Evolutionary conservation across 2,113 vertebrate species (phyloP), one percentile per base, ranked within the genome.

Genomic region (Syngnathus scovelli): DNA sequence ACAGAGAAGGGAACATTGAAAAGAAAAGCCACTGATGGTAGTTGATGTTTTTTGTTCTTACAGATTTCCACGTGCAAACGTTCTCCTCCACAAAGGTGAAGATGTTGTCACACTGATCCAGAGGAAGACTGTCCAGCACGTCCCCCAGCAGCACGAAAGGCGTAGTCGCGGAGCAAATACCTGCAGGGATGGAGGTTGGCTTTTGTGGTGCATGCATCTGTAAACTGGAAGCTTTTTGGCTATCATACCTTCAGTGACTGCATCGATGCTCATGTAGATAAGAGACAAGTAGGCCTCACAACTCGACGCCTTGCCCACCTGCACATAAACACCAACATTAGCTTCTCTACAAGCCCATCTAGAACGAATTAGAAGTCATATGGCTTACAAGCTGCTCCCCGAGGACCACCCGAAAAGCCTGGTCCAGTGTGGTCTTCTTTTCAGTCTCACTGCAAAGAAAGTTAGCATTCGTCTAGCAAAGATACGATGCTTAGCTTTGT

Each of bases 21-120:
- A 36, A 36, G 15, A 15, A 58, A 16, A 58, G 36, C 5, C 15
- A 7, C 36, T 6, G 23, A 27, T 13, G 3, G 10, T 13, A 1
- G 13, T 15, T 36, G 21, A 0, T 36, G 6, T 7, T 58, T 36
- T 58, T 8, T 8, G 60, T 56, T 90, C 90, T 88, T 88, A 99
- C 97, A 0, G 97, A 98, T 87, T 99, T 99, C 97, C 97, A 99
- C 0, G 96, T 99, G 75, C 94, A 93, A 69, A 99, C 97, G 73
- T 99, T 99, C 78, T 98, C 94, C 88, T 99, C 96, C 3, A 99
- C 96, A 80, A 99, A 99, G 52, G 94, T 94, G 86, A 99, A 99
- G 74, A 99, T 98, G 81, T 86, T 95, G 83, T 99, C 97, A 82
- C 97, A 99, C 5, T 96, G 93, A 83, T 96, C 96, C 71, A 99